Percentiles rank a stretch among this genome's conserved stretches.
Conservation (phyloP, 2,113 vertebrate genomes). For the Coptodon bakossiorum region DNA sequence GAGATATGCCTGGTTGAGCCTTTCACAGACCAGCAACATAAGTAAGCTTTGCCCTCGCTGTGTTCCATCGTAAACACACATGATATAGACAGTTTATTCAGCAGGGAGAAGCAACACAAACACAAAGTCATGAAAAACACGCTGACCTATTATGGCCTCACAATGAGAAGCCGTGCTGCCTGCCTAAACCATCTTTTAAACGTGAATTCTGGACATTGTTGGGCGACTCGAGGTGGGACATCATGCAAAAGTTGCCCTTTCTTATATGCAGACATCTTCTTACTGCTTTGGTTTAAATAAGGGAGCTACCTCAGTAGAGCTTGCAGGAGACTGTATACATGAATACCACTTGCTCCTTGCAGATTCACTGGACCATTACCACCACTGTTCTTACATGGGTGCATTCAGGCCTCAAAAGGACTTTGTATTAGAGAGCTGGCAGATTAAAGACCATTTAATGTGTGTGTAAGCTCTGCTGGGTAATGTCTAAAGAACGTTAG, state of each 20-base stretch:
- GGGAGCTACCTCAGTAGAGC: background rate
- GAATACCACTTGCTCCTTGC: background rate
- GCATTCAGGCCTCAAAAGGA: background rate
- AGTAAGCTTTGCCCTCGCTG: background rate
- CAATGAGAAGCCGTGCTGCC: background rate
- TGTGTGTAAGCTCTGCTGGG: background rate
- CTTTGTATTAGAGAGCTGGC: background rate
- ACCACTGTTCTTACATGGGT: background rate
- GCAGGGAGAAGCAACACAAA: background rate
- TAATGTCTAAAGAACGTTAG: background rate
- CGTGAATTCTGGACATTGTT: background rate
- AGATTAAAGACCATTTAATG: background rate
- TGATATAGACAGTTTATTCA: background rate
- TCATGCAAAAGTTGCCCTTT: rapidly evolving
- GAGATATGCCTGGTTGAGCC: background rate
- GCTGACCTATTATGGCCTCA: background rate
- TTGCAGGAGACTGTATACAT: background rate
- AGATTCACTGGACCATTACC: background rate
- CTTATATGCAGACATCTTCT: rapidly evolving
- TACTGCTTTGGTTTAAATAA: background rate
- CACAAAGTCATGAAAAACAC: background rate
- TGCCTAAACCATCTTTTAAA: background rate
- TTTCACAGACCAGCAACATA: background rate
- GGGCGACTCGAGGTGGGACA: background rate
- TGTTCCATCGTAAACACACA: background rate